Evolutionary conservation across 2,888 invertebrate genomes (phyloP), one percentile per base, ranked within the genome.

Genomic region (Mechanitis mazaeus): DNA sequence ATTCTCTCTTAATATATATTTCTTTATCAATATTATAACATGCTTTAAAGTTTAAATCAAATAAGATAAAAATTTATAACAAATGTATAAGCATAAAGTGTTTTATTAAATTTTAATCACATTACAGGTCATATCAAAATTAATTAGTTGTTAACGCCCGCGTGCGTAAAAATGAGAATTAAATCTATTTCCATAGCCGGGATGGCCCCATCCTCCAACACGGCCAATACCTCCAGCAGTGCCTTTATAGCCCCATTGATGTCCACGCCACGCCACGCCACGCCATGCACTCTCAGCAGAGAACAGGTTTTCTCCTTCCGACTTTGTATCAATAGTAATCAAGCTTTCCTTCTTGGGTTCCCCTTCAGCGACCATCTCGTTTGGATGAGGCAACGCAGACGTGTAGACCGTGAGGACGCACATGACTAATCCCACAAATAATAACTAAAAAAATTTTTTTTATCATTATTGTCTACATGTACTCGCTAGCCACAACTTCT

Each of bases 381-480:
- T 35, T 31, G 63, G 65, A 56, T 68, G 65, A 0, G 83, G 82
- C 12, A 80, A 56, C 38, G 79, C 79, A 47, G 73, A 70, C 1
- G 76, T 74, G 67, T 77, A 80, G 28, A 81, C 83, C 65, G 78
- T 47, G 69, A 75, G 76, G 20, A 71, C 74, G 72, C 80, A 81
- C 56, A 80, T 28, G 28, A 85, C 60, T 45, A 85, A 65, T 54
- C 72, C 72, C 12, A 76, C 61, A 64, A 69, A 75, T 35, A 80
- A 54, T 31, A 79, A 59, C 86, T 87, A 59, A 45, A n/a, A 11
- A 33, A 20, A 35, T 31, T 31, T 20, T 57, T 11, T 53, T n/a
- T 28, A 42, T 9, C 11, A 42, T 42, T 45, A 45, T 35, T 35
- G 20, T 20, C 20, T 20, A 20, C 20, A 20, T 20, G 20, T 20